Base-by-base conservation (phyloP, 2,888 invertebrate genomes). In the Acanthosepion esculentum region DNA sequence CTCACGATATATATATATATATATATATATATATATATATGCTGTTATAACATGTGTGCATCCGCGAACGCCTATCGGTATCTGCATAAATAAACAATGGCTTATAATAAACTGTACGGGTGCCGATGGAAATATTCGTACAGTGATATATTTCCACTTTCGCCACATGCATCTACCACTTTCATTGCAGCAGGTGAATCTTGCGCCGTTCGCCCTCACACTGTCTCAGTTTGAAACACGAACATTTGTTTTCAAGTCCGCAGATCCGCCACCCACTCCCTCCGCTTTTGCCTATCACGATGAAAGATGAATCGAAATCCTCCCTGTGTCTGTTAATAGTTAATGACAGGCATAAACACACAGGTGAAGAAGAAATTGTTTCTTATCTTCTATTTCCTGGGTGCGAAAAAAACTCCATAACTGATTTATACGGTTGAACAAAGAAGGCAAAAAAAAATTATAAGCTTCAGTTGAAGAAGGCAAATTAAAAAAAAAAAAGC, bases 381-480 rank as follows among this genome's bases (percentile, higher is more conserved):
- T 78, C 78, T 78, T 78, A 78, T 78, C 78, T 78, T n/a, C 8
- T 78, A n/a, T 78, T 78, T 78, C n/a, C 78, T 78, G 78, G n/a
- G 3, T 29, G 55, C 15, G 55, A 55, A 55, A 55, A 55, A 15
- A 55, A 18, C 15, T 20, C 55, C 15, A 55, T 55, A 55, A 55
- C 55, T 55, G 55, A 55, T 55, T 55, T 55, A 55, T 55, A 18
- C 55, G 15, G 20, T 55, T 18, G 55, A 55, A 55, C 18, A 55
- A 18, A 55, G 20, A 55, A 55, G 18, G 18, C 0, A 55, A 55
- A 20, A 55, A 18, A 55, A 55, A 18, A 55, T 55, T 2, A 18
- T 55, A 53, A 8, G 10, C 50, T 15, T 53, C 50, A 53, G 50
- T 12, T 10, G 7, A 53, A 53, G 4, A 53, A 53, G 15, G 8